Evolutionary conservation across 2,113 vertebrate species (phyloP).

Genomic region (Rhinolophus ferrumequinum): DNA sequence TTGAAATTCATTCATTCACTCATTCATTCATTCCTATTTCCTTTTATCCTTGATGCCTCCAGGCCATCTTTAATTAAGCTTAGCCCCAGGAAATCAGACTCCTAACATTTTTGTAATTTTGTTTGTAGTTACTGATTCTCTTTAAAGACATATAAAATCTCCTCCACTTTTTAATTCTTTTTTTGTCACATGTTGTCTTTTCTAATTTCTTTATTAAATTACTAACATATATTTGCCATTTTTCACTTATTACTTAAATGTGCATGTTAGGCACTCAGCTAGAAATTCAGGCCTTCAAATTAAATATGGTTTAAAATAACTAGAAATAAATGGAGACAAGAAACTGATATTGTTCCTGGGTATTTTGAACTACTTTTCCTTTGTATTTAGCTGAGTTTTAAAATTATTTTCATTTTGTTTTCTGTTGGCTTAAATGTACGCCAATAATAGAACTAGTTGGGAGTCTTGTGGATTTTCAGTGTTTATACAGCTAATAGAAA

Average conservation of each 20-base stretch:
- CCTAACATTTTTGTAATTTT: not conserved
- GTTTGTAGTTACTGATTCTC: not conserved
- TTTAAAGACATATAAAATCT: not conserved
- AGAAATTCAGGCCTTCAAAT: not conserved
- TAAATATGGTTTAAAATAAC: constrained; percentile 24
- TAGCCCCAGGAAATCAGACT: not conserved
- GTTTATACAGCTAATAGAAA: constrained; percentile 15
- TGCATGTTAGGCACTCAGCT: not conserved
- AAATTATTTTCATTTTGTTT: not conserved
- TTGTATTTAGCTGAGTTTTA: not conserved
- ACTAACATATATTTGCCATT: not conserved
- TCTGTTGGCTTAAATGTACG: not conserved
- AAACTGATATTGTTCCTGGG: not conserved
- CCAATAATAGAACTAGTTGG: not conserved
- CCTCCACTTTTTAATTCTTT: not conserved
- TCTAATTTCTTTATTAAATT: not conserved
- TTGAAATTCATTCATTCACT: not conserved
- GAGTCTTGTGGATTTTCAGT: not conserved
- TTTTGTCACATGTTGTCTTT: not conserved
- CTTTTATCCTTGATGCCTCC: not conserved
- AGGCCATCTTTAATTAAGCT: not conserved
- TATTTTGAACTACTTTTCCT: not conserved
- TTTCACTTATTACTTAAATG: constrained; percentile 9
- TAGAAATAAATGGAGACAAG: not conserved
- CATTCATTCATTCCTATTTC: not conserved